Evolutionary conservation across 2,888 invertebrate species (phyloP), one percentile per base, ranked within the genome.

Genomic region (Mesorhabditis sp.): DNA sequence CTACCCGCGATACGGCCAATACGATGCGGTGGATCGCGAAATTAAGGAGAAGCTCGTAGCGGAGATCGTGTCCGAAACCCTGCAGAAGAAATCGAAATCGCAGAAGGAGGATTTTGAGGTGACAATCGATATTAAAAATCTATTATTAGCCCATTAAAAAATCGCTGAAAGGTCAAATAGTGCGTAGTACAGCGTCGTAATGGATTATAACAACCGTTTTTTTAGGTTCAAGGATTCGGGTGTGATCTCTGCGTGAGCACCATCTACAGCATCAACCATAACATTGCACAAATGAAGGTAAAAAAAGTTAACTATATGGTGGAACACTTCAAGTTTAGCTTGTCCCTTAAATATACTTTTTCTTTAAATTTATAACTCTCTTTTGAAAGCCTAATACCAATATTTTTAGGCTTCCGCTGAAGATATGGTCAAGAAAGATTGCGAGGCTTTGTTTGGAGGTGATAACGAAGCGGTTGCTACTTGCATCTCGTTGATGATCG

Each of bases 21-120:
- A 50, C 58, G 58, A 50, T 50, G 58, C 58, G 7, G 58, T n/a
- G n/a, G n/a, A 50, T n/a, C 7, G n/a, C 10, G 58, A 50, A 50
- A 50, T 50, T n/a, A 50, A 50, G n/a, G 58, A 50, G 58, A 50
- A 50, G n/a, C 58, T 50, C 58, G 58, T 50, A n/a, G 58, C 58
- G 7, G 58, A 50, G 58, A 50, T 50, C n/a, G 58, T 50, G 1
- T 13, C 7, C n/a, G 58, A 50, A 2, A 50, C 58, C 7, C n/a
- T 50, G 58, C 10, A 50, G 58, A 50, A 50, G 58, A 50, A 50
- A 2, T 13, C 58, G 2, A 50, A 50, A 50, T 10, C 58, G n/a
- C 58, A 50, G n/a, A 50, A 50, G 58, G 58, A 50, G n/a, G 58
- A 50, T n/a, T 50, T 50, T 2, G 58, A 50, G 58, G 58, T 50